A percentile compares a stretch with the other conserved stretches of the same genome.
Evolutionary conservation across 2,888 invertebrate species (phyloP).

Genomic region (Diogma glabrata): DNA sequence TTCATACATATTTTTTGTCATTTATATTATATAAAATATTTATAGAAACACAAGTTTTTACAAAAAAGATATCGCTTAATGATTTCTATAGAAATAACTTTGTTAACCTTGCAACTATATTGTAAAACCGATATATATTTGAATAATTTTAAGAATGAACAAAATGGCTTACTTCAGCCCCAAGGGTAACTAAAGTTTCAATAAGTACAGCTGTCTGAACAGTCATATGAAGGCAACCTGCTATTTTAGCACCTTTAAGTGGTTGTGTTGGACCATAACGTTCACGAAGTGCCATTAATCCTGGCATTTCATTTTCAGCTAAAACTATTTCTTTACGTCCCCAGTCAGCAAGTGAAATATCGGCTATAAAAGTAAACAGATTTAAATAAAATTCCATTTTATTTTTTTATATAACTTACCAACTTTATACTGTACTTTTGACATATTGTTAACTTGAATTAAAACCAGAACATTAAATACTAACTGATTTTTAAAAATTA

Average conservation of each 20-base stretch:
- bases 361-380: slow-evolving; percentile 49
- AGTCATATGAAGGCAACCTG: slow-evolving; percentile 99
- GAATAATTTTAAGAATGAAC: too few relatives aligned
- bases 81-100: too few relatives aligned
- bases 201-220: slow-evolving; percentile 98
- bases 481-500: too few relatives aligned
- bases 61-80: too few relatives aligned
- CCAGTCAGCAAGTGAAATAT: slow-evolving; percentile 84
- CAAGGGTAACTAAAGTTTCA: slow-evolving; percentile 89
- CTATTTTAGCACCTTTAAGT: slow-evolving; percentile 88
- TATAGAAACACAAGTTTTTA: too few relatives aligned
- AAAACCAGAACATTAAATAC: too few relatives aligned
- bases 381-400: not conserved
- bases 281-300: slow-evolving; percentile 85
- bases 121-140: too few relatives aligned
- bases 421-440: slow-evolving; percentile 39
- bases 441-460: too few relatives aligned
- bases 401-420: slow-evolving; percentile 32
- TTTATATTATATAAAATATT: too few relatives aligned
- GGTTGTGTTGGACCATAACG: slow-evolving; percentile 81
- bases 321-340: slow-evolving; percentile 94
- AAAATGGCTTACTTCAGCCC: slow-evolving; percentile 69
- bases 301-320: slow-evolving; percentile 99
- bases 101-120: too few relatives aligned
- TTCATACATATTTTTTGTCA: too few relatives aligned